These are phyloP conservation scores for Anagrus nilaparvatae DNA, from an alignment of 1,140 invertebrate genomes.

Conservation along the genomic window DNA sequence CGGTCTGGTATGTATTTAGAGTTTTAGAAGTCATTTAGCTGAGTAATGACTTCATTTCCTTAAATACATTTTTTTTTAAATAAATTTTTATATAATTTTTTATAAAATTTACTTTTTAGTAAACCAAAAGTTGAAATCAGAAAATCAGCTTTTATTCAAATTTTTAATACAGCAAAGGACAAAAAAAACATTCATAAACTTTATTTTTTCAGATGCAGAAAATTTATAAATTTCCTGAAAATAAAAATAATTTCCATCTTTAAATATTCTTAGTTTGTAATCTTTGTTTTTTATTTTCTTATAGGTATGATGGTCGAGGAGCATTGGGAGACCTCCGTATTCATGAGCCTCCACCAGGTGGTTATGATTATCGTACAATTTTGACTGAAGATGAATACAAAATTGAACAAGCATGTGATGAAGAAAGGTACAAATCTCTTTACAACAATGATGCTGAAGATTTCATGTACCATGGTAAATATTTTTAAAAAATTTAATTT, in stretches of 20 bases:
- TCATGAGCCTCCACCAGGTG: conserved; percentile 62
- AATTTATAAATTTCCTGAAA: no score
- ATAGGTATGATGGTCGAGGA: conserved; percentile 91
- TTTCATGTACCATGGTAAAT: conserved; percentile 68
- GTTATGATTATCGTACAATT: conserved; percentile 54
- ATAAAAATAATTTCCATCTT: conserved; percentile 15
- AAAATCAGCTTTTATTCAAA: no score
- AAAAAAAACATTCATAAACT: no score
- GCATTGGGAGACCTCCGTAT: conserved; percentile 68
- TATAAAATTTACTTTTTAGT: neutral
- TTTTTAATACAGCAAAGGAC: no score
- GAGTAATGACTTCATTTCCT: no score
- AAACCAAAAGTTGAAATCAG: no score
- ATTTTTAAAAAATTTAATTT: no score
- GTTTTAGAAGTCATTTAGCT: conserved; percentile 11
- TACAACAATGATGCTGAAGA: conserved; percentile 80
- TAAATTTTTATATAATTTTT: neutral
- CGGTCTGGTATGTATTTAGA: conserved; percentile 39
- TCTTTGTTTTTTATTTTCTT: conserved; percentile 35
- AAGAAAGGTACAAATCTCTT: conserved; percentile 80
- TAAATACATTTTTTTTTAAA: neutral
- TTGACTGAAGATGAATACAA: conserved; percentile 69
- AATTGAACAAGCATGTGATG: conserved; percentile 79
- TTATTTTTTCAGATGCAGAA: conserved; percentile 32
- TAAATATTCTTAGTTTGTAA: conserved; percentile 24